Evolutionary conservation across 2,888 invertebrate genomes (phyloP), one percentile per base, ranked within the genome.

Genomic region (Dichetophora obliterata): DNA sequence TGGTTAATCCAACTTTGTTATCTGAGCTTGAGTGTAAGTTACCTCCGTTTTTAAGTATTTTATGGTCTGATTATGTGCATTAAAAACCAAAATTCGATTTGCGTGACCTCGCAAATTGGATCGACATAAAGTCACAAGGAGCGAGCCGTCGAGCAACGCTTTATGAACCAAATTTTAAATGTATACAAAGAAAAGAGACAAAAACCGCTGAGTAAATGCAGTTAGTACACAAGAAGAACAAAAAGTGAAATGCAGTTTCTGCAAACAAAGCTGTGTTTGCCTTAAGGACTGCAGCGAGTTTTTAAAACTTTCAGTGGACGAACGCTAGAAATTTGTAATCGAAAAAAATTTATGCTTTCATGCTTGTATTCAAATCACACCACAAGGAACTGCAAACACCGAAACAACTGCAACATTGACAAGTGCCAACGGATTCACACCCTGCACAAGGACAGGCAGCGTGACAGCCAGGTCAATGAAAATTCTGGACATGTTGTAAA

Each of bases 291-390:
- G 72, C 22, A 27, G 75, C 5, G 19, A 24, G 11, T 78, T 78
- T 59, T 48, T 54, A 57, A 19, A 59, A 11, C 48, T 68, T 3
- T 57, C 59, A 14, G 52, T 54, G 16, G 66, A 77, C 19, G 71
- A 63, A 22, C 70, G 71, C n/a, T 75, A 73, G 71, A 48, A 76
- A 5, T 52, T 65, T 24, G 48, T 70, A 2, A 77, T n/a, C n/a
- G n/a, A 27, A n/a, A 22, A 27, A 11, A 61, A 52, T 16, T 3
- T 69, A 14, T 75, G 75, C 34, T 77, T 77, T 61, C 61, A 14
- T 27, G 61, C 22, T 27, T 31, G 9, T n/a, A 1, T 16, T 31
- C 61, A 22, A 31, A 3, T 61, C 61, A 61, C 9, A 22, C 14
- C 1, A 61, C 24, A 24, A 16, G 27, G 24, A 61, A 22, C 22